Evolutionary conservation across 2,888 invertebrate species (phyloP), one percentile per base, ranked within the genome.

Genomic region (Helobdella robusta): DNA sequence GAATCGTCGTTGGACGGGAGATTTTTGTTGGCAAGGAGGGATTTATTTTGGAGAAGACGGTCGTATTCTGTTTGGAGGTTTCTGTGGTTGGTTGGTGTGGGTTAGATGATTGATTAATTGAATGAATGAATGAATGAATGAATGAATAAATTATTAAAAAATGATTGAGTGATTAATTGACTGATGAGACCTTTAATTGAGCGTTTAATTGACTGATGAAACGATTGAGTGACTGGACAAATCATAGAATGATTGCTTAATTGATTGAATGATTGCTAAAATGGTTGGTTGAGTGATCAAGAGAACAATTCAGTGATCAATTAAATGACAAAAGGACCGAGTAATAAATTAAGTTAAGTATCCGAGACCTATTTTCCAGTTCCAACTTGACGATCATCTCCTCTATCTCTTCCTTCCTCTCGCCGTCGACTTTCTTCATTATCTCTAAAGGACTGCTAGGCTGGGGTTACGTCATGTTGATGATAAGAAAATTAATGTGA

Each of bases 31-130:
- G n/a, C n/a, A n/a, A n/a, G n/a, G n/a, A n/a, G n/a, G n/a, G n/a
- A 50, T 74, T 23, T 2, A 8, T 20, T 32, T 6, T 34, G 73
- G 76, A 88, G 85, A 74, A 95, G 82, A 67, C 91, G 86, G 77
- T 95, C 94, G 81, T 95, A 94, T 81, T 97, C 97, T 11, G 89
- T 89, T 75, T 93, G 90, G 64, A 97, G 83, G 64, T 88, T 89
- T 20, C 80, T 79, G 68, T 65, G 40, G 23, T 5, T 11, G 23
- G 23, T 15, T 8, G 23, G 20, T 36, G 23, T 5, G 15, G 23
- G 23, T 15, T 8, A 50, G 20, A 50, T 23, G 52, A 40, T n/a
- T 15, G n/a, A 40, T 15, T 11, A 15, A 40, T 15, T 40, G n/a
- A 15, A 40, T 11, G 11, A 40, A 40, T 40, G n/a, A 40, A 40